A percentile compares a stretch with the other conserved stretches of the same genome.
phyloP scores from a whole-genome alignment of 2,888 invertebrate species.

The Amiota communis region DNA sequence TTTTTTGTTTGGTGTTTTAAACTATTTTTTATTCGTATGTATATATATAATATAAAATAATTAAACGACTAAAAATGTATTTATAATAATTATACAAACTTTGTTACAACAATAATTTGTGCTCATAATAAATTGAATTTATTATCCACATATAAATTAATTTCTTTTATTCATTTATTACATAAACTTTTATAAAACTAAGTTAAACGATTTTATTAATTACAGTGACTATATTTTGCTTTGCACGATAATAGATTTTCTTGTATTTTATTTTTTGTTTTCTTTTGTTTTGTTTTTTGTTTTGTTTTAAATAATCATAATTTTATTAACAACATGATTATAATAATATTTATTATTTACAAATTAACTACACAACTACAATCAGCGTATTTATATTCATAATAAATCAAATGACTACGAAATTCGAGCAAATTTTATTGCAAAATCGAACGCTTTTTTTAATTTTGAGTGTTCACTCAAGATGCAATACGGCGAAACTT shows the following conservation, averaged over 20 bases:
- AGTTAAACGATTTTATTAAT: constrained; percentile 46
- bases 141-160: neutral
- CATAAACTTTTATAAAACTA: neutral
- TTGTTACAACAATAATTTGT: neutral
- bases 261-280: neutral
- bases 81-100: no score
- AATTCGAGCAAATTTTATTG: constrained; percentile 3
- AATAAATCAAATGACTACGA: constrained; percentile 21
- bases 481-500: no score
- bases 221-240: constrained; percentile 63
- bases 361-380: constrained; percentile 14
- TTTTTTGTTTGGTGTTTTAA: constrained; percentile 24
- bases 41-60: constrained; percentile 1
- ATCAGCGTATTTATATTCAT: neutral
- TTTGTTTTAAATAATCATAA: neutral
- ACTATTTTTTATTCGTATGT: constrained; percentile 12
- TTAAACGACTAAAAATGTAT: neutral
- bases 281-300: neutral
- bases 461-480: no score
- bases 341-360: constrained; percentile 14
- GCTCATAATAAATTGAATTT: constrained; percentile 4
- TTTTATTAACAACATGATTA: neutral
- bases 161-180: constrained; percentile 1
- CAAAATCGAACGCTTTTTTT: no score
- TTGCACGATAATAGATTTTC: constrained; percentile 49